phyloP scores from a whole-genome alignment of 2,888 invertebrate species.

The Leptarthrus brevirostris region DNA sequence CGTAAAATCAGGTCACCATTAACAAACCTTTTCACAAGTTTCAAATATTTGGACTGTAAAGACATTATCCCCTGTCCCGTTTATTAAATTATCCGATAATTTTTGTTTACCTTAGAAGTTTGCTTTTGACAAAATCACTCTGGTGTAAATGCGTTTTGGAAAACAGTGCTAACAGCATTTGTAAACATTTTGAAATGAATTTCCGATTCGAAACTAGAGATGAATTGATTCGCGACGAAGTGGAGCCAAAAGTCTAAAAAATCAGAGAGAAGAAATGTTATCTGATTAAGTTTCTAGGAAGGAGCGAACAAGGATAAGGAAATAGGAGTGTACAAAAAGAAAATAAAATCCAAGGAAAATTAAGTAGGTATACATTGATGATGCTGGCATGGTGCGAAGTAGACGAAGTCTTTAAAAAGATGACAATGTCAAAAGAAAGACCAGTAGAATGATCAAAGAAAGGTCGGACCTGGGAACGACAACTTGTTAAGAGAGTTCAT shows the following conservation, averaged over 20 bases:
- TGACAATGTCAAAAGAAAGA: slow-evolving; percentile 33
- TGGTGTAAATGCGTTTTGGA: slow-evolving; percentile 39
- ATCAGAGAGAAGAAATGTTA: slow-evolving; percentile 11
- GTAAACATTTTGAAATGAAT: slow-evolving; percentile 39
- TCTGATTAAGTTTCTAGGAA: slow-evolving; percentile 34
- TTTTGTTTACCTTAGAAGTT: slow-evolving; percentile 33
- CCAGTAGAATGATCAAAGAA: slow-evolving; percentile 34
- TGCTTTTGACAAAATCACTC: slow-evolving; percentile 22
- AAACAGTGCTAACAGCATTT: slow-evolving; percentile 35
- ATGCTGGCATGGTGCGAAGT: slow-evolving; percentile 13
- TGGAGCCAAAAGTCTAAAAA: slow-evolving; percentile 40
- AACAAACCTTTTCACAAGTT: too few species aligned
- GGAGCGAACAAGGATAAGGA: background rate
- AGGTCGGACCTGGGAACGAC: slow-evolving; percentile 23
- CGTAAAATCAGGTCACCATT: too few species aligned
- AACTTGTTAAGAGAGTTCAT: slow-evolving; percentile 34
- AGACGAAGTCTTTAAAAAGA: slow-evolving; percentile 39
- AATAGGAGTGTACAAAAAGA: background rate
- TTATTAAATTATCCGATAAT: too few species aligned
- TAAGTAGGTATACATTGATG: slow-evolving; percentile 4
- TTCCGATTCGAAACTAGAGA: slow-evolving; percentile 46
- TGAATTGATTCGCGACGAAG: slow-evolving; percentile 36
- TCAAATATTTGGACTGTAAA: too few species aligned
- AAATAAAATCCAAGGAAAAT: slow-evolving; percentile 15
- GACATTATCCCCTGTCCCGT: too few species aligned